Base-by-base conservation (phyloP, 1,140 invertebrate species). In the Drosophila arizonae region DNA sequence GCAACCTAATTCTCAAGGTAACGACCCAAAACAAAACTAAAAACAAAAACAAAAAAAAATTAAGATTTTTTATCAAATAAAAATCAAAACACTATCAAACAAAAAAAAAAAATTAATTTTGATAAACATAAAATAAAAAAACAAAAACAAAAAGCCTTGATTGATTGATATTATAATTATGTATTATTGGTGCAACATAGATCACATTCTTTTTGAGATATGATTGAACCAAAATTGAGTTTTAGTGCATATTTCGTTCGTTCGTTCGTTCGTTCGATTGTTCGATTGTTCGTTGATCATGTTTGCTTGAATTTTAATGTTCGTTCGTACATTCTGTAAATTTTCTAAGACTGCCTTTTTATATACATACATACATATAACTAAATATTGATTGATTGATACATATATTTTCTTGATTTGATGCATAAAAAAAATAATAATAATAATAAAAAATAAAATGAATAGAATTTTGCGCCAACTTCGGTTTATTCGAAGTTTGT, bases 1-100 rank as follows among this genome's bases (percentile, higher is more conserved):
- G 95, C 96, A 96, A 96, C 96, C 96, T 97, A 94, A 97, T 97
- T 95, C 96, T 97, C 95, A 97, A 97, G 96, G 96, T 97, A 97
- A 97, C 95, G 95, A 93, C 93, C 78, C 62, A 57, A 74, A 30
- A 64, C 48, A 77, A 72, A 54, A 62, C 36, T 58, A 58, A 75
- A 76, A 46, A 51, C 33, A 75, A 76, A 50, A 72, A 58, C 61
- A 74, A 74, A 80, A 72, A 71, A 74, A 70, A 54, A 64, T 57
- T 54, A 70, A 57, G 58, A 64, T 36, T 41, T 79, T 65, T 58
- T 62, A 67, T 67, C 28, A 55, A 85, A 84, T 61, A 81, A 88
- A 88, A 87, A 84, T 74, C 84, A 54, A 54, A 54, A 84, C 84
- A 67, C 43, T n/a, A 43, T n/a, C 41, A 43, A 45, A 45, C 43